A percentile compares a stretch with the other conserved stretches of the same genome.
Evolutionary conservation across 2,113 vertebrate genomes (phyloP).

Genomic region (Nerophis lumbriciformis): DNA sequence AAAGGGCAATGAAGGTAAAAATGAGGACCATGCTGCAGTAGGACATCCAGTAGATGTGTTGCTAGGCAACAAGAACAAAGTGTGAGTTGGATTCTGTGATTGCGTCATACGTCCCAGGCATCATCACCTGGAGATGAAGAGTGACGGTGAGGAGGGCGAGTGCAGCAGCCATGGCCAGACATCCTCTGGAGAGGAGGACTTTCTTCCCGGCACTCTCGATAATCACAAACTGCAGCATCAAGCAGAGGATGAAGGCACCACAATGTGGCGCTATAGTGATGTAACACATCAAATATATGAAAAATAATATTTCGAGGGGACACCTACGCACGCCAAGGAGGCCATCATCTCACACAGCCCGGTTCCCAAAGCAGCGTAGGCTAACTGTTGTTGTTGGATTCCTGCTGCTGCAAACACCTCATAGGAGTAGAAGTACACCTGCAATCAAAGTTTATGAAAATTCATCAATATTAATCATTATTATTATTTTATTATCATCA

Average conservation of each 20-base stretch:
- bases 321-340: conserved; percentile 72
- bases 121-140: conserved; percentile 70
- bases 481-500: too few species aligned
- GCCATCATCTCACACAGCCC: conserved; percentile 71
- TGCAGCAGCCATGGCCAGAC: conserved; percentile 57
- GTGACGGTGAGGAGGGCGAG: conserved; percentile 73
- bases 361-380: conserved; percentile 70
- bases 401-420: conserved; percentile 74
- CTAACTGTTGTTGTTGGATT: conserved; percentile 62
- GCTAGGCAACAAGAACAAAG: conserved; percentile 42
- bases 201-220: conserved; percentile 71
- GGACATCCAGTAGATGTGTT: conserved; percentile 67
- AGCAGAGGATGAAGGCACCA: conserved; percentile 9
- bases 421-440: conserved; percentile 82
- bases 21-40: conserved; percentile 77
- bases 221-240: conserved; percentile 67
- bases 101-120: neutral
- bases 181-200: conserved; percentile 64
- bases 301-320: neutral
- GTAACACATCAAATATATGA: conserved; percentile 2
- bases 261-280: conserved; percentile 28
- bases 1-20: conserved; percentile 74
- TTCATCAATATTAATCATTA: too few species aligned
- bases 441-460: conserved; percentile 15
- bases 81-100: conserved; percentile 6